Conservation (phyloP, 2,113 vertebrate species). For the Dasypus novemcinctus region DNA sequence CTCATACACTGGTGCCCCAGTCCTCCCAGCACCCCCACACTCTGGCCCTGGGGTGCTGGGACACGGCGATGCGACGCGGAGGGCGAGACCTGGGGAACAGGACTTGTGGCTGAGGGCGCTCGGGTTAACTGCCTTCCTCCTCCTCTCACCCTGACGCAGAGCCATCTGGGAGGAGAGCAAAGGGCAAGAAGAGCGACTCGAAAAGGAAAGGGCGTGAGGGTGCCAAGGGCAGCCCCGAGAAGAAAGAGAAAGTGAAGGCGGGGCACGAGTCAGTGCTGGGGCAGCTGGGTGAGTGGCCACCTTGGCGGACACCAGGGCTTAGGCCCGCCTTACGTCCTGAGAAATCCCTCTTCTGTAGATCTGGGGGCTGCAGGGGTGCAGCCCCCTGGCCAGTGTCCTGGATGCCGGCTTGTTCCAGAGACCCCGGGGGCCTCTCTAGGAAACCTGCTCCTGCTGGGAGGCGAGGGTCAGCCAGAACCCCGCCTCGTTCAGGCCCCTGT, state of each 20-base stretch:
- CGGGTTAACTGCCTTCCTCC: not conserved
- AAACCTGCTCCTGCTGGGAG: not conserved
- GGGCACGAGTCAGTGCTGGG: conserved; percentile 92
- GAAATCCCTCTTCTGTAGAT: not conserved
- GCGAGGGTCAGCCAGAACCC: not conserved
- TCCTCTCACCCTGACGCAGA: conserved; percentile 83
- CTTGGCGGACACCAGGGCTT: not conserved
- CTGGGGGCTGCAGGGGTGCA: not conserved
- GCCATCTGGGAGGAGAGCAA: conserved; percentile 89
- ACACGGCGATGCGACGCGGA: not conserved
- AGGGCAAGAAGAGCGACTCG: conserved; percentile 90
- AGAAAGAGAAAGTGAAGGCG: conserved; percentile 93
- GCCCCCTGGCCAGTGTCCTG: not conserved
- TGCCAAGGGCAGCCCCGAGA: conserved; percentile 91
- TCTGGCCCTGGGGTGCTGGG: not conserved
- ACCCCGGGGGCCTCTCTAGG: not conserved
- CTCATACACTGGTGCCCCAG: not conserved
- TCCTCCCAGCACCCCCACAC: accelerated
- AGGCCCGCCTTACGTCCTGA: not conserved
- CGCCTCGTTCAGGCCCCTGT: not conserved
- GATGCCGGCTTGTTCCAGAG: not conserved
- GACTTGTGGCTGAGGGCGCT: not conserved
- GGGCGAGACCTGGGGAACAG: not conserved
- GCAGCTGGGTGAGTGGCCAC: conserved; percentile 89
- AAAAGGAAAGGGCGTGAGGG: conserved; percentile 92